Conservation (phyloP, 2,797 vertebrate genomes). For the Astyanax mexicanus region DNA sequence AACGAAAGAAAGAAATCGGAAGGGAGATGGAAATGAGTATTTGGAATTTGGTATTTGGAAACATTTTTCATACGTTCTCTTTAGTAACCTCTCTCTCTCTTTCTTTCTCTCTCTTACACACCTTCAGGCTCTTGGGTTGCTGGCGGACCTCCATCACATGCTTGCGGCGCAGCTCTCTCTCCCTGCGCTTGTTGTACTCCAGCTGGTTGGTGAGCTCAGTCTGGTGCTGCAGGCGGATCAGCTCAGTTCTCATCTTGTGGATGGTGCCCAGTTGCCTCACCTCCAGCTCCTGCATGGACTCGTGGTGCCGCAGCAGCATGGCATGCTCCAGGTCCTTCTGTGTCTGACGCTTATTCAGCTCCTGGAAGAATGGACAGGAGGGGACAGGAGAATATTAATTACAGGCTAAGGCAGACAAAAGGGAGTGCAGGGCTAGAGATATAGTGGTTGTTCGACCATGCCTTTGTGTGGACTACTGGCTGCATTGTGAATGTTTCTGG, state of each 20-base stretch:
- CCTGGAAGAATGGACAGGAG: constrained; percentile 39
- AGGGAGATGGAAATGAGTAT: neutral
- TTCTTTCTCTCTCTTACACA: constrained; percentile 59
- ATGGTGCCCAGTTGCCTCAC: constrained; percentile 95
- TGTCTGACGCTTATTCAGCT: constrained; percentile 71
- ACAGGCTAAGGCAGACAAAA: neutral
- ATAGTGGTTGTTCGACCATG: too few relatives aligned
- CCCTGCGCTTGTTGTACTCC: constrained; percentile 98
- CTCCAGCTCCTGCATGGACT: constrained; percentile 99
- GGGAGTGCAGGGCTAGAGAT: too few relatives aligned
- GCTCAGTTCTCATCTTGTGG: constrained; percentile 94
- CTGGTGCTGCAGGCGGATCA: constrained; percentile 96
- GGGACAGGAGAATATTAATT: neutral
- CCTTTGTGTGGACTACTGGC: too few relatives aligned
- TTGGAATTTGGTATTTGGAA: neutral
- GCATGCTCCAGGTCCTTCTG: constrained; percentile 98
- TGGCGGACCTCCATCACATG: constrained; percentile 99
- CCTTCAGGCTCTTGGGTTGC: constrained; percentile 99
- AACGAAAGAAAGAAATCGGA: neutral
- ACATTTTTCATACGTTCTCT: too few relatives aligned
- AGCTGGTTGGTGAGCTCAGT: constrained; percentile 99
- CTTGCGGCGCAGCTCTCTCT: constrained; percentile 94
- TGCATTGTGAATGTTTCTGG: too few relatives aligned
- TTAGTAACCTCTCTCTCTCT: neutral
- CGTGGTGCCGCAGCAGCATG: constrained; percentile 96